A percentile compares a stretch with the other conserved stretches of the same genome.
phyloP scores from a whole-genome alignment of 2,888 invertebrate species.

The Aethes cnicana region DNA sequence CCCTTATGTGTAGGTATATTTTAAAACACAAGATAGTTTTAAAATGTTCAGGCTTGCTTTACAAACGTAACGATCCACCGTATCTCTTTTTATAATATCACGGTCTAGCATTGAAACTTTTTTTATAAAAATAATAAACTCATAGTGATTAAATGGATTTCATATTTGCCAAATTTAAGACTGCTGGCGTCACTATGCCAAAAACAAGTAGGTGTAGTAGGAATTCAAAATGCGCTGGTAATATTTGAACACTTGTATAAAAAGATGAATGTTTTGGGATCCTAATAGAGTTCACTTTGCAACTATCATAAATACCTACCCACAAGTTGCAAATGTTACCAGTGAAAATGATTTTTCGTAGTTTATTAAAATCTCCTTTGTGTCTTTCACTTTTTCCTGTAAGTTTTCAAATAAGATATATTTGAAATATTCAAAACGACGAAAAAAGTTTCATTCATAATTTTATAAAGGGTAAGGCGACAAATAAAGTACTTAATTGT shows the following conservation, averaged over 20 bases:
- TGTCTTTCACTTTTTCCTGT: too few relatives aligned
- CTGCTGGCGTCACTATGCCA: constrained; percentile 17
- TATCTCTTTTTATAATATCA: constrained; percentile 3
- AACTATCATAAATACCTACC: too few relatives aligned
- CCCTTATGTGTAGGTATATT: too few relatives aligned
- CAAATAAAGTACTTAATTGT: background rate
- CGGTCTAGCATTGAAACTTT: constrained; percentile 9
- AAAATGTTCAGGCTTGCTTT: too few relatives aligned
- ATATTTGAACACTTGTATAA: background rate
- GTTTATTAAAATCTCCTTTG: constrained; percentile 1
- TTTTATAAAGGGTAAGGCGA: background rate
- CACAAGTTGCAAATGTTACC: background rate
- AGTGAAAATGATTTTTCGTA: constrained; percentile 6
- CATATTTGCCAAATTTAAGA: constrained; percentile 21
- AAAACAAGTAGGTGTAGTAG: constrained; percentile 20
- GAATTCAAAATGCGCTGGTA: background rate
- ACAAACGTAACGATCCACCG: background rate
- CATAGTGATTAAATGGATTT: constrained; percentile 23
- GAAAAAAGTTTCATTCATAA: too few relatives aligned
- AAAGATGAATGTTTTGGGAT: background rate
- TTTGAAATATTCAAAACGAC: too few relatives aligned
- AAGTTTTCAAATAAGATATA: constrained; percentile 5
- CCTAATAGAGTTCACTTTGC: background rate
- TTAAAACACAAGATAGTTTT: too few relatives aligned
- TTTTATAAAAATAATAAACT: constrained; percentile 24